Conservation (phyloP, 2,888 invertebrate genomes). For the Machimus atricapillus region DNA sequence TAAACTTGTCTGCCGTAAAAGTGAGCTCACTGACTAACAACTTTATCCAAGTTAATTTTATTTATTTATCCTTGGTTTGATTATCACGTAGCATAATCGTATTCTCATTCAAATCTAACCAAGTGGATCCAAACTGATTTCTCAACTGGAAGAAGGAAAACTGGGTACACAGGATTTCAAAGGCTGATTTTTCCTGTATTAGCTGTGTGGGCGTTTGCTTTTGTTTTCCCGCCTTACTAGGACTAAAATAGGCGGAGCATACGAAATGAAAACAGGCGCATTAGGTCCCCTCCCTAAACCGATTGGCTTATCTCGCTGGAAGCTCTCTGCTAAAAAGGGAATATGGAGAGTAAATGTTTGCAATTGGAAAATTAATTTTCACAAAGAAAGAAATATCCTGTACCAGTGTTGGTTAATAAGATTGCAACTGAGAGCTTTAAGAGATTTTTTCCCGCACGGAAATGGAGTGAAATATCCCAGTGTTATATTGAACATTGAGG, state of each 20-base stretch:
- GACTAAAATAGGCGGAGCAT: background rate
- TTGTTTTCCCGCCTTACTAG: background rate
- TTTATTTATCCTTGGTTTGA: constrained; percentile 32
- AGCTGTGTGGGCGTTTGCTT: background rate
- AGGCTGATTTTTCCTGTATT: constrained; percentile 6
- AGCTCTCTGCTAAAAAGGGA: constrained; percentile 2
- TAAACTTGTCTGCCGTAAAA: background rate
- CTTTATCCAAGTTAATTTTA: constrained; percentile 20
- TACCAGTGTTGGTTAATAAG: background rate
- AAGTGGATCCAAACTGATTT: constrained; percentile 62
- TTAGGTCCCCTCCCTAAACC: background rate
- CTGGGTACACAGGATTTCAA: background rate
- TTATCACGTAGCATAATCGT: constrained; percentile 33
- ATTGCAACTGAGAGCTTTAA: constrained; percentile 29
- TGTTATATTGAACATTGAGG: background rate
- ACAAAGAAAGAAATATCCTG: background rate
- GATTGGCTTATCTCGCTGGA: constrained; percentile 17
- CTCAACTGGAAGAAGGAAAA: constrained; percentile 61
- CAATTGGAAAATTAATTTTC: constrained; percentile 35
- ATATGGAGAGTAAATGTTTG: constrained; percentile 21
- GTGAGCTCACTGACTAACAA: background rate
- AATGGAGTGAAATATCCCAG: background rate
- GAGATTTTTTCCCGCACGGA: constrained; percentile 9
- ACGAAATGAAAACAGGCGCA: background rate
- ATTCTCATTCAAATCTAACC: constrained; percentile 49